Conservation (phyloP, 2,888 invertebrate genomes). For the Elmis aenea region DNA sequence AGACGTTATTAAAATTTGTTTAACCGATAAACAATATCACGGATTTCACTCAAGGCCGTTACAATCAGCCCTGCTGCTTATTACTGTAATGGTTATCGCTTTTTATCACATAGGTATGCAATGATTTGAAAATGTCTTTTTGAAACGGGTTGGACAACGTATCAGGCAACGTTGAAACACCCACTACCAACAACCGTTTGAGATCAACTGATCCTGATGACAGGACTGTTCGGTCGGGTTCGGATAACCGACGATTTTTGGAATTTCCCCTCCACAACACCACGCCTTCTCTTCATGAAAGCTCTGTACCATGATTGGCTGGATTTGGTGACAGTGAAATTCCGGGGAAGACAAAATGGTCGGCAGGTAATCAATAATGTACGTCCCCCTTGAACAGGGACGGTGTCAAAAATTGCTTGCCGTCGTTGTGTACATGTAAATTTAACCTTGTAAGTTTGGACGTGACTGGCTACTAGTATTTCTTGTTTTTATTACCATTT, state of each 20-base stretch:
- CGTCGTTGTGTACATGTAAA: slow-evolving; percentile 37
- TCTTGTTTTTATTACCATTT: too few species aligned
- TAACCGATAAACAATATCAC: too few species aligned
- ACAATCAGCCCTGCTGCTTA: too few species aligned
- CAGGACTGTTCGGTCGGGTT: slow-evolving; percentile 26
- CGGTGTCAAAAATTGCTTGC: slow-evolving; percentile 34
- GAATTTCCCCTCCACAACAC: slow-evolving; percentile 21
- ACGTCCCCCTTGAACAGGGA: slow-evolving; percentile 28
- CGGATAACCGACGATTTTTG: slow-evolving; percentile 27
- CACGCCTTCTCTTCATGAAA: slow-evolving; percentile 27
- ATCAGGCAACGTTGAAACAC: too few species aligned
- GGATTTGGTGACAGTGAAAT: slow-evolving; percentile 31
- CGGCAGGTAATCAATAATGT: slow-evolving; percentile 44
- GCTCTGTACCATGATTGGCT: slow-evolving; percentile 32
- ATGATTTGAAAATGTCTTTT: too few species aligned
- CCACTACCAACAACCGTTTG: slow-evolving; percentile 20
- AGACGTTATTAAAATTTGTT: too few species aligned
- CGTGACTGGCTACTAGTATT: slow-evolving; percentile 22
- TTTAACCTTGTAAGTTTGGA: slow-evolving; percentile 34
- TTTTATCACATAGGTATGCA: too few species aligned
- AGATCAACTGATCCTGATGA: slow-evolving; percentile 26
- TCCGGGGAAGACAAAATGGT: slow-evolving; percentile 44
- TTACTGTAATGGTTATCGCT: too few species aligned
- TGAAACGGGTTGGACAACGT: too few species aligned
- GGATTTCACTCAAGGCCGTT: too few species aligned